Conservation (phyloP, 2,888 invertebrate species). For the Acronicta alni region DNA sequence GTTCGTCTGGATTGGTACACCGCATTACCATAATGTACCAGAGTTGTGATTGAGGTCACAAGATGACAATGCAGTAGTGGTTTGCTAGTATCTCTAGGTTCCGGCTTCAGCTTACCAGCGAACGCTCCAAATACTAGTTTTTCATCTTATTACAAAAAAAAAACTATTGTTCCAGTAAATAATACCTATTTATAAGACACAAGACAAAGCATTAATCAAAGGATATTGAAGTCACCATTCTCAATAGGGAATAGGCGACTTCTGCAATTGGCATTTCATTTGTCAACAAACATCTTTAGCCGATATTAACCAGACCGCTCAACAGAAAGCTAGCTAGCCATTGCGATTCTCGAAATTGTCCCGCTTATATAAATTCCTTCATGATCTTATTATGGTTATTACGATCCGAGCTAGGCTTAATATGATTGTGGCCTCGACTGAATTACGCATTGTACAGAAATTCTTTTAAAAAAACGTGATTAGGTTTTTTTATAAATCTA, state of each 20-base stretch:
- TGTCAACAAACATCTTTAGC: conserved; percentile 51
- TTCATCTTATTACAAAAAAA: too few relatives aligned
- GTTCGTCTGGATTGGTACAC: too few relatives aligned
- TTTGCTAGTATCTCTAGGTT: too few relatives aligned
- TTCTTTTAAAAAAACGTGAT: conserved; percentile 48
- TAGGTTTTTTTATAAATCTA: neutral
- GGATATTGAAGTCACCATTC: conserved; percentile 33
- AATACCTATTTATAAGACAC: conserved; percentile 3
- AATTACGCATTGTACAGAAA: conserved; percentile 55
- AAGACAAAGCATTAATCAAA: conserved; percentile 30
- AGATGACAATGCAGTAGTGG: too few relatives aligned
- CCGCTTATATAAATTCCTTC: conserved; percentile 63
- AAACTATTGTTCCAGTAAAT: conserved; percentile 3
- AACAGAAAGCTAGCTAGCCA: conserved; percentile 34
- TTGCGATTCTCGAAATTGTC: conserved; percentile 53
- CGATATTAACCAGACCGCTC: conserved; percentile 27
- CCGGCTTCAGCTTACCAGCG: too few relatives aligned
- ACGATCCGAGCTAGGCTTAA: conserved; percentile 58
- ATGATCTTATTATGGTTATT: conserved; percentile 61
- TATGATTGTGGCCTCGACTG: conserved; percentile 59
- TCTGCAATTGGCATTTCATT: conserved; percentile 51
- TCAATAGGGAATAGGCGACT: conserved; percentile 25
- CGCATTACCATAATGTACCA: too few relatives aligned
- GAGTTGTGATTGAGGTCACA: too few relatives aligned
- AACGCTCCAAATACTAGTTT: too few relatives aligned